These are phyloP conservation scores for Xiphorhynchus elegans DNA, from an alignment of 2,113 vertebrate species.

Conservation along the genomic window DNA sequence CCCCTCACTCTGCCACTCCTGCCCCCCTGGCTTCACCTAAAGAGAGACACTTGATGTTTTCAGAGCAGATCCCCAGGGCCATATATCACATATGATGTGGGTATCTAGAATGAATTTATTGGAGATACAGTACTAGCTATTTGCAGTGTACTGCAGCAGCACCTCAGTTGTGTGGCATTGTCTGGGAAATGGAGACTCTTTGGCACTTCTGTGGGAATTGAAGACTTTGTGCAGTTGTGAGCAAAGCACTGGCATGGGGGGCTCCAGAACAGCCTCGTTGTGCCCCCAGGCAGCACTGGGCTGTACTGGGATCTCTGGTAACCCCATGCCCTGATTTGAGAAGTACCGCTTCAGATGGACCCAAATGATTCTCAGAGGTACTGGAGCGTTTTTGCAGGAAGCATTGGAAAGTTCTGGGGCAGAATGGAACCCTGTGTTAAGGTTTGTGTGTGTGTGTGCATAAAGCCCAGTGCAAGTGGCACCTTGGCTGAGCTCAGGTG, in stretches of 20 bases:
- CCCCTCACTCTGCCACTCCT: background rate
- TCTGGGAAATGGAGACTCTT: background rate
- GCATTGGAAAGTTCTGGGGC: background rate
- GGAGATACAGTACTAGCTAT: background rate
- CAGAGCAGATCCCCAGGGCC: background rate
- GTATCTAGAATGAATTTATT: background rate
- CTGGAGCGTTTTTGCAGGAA: background rate
- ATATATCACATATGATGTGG: fast-evolving
- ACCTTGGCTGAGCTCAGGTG: background rate
- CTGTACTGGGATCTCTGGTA: background rate
- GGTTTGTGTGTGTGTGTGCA: background rate
- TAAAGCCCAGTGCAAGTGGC: background rate
- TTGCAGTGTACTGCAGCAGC: fast-evolving
- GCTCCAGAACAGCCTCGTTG: fast-evolving
- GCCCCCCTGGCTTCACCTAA: too few species aligned
- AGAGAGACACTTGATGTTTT: background rate
- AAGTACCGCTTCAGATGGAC: background rate
- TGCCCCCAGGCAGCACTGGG: background rate
- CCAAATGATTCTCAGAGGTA: background rate
- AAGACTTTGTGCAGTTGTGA: background rate
- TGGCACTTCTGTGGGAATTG: background rate
- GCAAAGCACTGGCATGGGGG: background rate
- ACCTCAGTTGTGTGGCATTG: background rate
- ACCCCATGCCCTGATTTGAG: background rate
- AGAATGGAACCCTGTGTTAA: background rate